Evolutionary conservation across 2,888 invertebrate species (phyloP).

Genomic region (Drosophila maculinotata): DNA sequence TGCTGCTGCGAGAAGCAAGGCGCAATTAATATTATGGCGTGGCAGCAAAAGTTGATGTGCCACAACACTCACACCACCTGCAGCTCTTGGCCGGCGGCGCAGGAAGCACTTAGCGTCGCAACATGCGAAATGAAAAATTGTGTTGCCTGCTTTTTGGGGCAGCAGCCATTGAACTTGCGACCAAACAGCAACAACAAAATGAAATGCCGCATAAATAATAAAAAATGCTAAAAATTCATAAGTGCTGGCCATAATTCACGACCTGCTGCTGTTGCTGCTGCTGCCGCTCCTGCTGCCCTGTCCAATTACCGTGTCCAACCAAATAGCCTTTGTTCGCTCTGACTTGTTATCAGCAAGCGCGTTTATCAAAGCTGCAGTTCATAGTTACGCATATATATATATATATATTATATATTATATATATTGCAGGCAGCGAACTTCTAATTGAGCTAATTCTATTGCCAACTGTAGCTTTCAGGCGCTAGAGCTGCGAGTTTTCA

Average conservation of each 20-base stretch:
- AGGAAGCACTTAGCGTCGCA: slow-evolving; percentile 77
- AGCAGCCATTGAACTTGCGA: slow-evolving; percentile 78
- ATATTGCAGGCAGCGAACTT: slow-evolving; percentile 22
- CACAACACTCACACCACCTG: slow-evolving; percentile 45
- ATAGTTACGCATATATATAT: slow-evolving; percentile 16
- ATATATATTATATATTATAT: neutral
- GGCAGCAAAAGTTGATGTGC: slow-evolving; percentile 77
- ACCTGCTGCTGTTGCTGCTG: too few species aligned
- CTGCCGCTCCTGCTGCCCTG: too few species aligned
- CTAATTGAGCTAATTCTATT: slow-evolving; percentile 71
- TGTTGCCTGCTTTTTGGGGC: slow-evolving; percentile 59
- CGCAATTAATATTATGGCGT: slow-evolving; percentile 85
- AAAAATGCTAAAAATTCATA: slow-evolving; percentile 65
- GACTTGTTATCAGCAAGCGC: slow-evolving; percentile 47
- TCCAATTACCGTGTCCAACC: slow-evolving; percentile 68
- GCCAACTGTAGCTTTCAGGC: slow-evolving; percentile 34
- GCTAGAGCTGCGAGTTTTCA: slow-evolving; percentile 41
- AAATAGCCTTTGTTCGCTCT: slow-evolving; percentile 49
- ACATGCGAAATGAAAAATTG: slow-evolving; percentile 78
- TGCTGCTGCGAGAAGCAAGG: slow-evolving; percentile 41
- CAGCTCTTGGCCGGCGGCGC: slow-evolving; percentile 41
- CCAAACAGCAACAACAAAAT: slow-evolving; percentile 42
- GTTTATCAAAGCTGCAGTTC: slow-evolving; percentile 29
- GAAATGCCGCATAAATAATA: slow-evolving; percentile 70
- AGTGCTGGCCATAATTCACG: slow-evolving; percentile 71